Conservation (phyloP, 2,113 vertebrate species). For the Loxodonta africana region DNA sequence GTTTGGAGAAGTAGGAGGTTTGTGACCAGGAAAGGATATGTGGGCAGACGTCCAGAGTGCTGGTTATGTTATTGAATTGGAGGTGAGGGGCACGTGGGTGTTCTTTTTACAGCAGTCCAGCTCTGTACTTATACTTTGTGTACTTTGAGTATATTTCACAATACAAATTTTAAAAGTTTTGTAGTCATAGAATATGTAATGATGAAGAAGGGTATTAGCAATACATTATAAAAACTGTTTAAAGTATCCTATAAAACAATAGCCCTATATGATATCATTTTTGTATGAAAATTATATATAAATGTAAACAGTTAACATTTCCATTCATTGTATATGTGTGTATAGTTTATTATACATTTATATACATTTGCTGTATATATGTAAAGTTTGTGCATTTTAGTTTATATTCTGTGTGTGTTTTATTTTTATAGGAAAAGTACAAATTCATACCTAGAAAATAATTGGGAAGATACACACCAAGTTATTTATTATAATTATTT, state of each 20-base stretch:
- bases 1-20: no score
- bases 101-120: not conserved
- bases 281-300: not conserved
- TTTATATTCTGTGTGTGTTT: not conserved
- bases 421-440: not conserved
- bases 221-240: not conserved
- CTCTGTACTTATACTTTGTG: not conserved
- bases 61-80: not conserved
- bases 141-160: not conserved
- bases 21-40: not conserved
- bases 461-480: not conserved
- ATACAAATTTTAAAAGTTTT: not conserved
- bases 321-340: not conserved
- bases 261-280: not conserved
- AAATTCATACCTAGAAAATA: not conserved
- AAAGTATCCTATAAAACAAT: not conserved
- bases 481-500: slow-evolving; percentile 6
- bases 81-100: not conserved
- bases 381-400: not conserved
- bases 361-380: not conserved
- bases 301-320: not conserved
- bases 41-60: not conserved
- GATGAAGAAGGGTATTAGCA: slow-evolving; percentile 1
- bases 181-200: not conserved
- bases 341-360: not conserved